A percentile compares a stretch with the other conserved stretches of the same genome.
phyloP scores from a whole-genome alignment of 2,888 invertebrate genomes.

The Cataglyphis livida region DNA sequence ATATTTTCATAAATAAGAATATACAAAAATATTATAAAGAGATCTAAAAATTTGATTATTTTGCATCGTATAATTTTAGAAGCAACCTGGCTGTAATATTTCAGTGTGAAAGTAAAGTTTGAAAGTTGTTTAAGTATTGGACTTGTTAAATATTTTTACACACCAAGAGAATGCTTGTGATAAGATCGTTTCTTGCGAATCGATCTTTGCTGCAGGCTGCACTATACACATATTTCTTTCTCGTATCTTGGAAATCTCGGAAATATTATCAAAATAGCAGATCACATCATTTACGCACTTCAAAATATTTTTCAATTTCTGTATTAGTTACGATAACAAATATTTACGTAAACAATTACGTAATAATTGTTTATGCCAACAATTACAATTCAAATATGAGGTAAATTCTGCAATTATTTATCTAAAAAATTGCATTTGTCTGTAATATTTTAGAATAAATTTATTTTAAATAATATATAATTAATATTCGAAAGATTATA shows the following conservation, averaged over 20 bases:
- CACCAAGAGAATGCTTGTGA: neutral
- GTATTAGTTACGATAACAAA: neutral
- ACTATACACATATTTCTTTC: neutral
- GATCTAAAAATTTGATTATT: neutral
- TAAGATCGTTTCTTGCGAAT: constrained; percentile 11
- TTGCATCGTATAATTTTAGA: neutral
- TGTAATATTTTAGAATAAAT: neutral
- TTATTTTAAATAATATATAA: neutral
- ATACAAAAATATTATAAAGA: too few relatives aligned
- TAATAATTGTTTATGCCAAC: neutral
- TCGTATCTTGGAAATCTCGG: constrained; percentile 8
- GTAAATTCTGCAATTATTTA: neutral
- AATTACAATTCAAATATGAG: neutral
- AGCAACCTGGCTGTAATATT: neutral
- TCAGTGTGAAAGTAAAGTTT: constrained; percentile 15
- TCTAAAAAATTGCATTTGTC: neutral
- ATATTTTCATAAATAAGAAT: neutral
- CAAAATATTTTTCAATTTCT: neutral
- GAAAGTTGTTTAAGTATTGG: neutral
- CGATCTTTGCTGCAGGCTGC: neutral
- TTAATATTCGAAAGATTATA: neutral
- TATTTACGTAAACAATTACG: neutral
- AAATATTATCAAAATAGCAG: neutral
- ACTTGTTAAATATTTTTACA: constrained; percentile 21
- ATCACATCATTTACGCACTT: constrained; percentile 6